A percentile compares a stretch with the other conserved stretches of the same genome.
Evolutionary conservation across 2,888 invertebrate species (phyloP).

Genomic region (Polyommatus icarus): DNA sequence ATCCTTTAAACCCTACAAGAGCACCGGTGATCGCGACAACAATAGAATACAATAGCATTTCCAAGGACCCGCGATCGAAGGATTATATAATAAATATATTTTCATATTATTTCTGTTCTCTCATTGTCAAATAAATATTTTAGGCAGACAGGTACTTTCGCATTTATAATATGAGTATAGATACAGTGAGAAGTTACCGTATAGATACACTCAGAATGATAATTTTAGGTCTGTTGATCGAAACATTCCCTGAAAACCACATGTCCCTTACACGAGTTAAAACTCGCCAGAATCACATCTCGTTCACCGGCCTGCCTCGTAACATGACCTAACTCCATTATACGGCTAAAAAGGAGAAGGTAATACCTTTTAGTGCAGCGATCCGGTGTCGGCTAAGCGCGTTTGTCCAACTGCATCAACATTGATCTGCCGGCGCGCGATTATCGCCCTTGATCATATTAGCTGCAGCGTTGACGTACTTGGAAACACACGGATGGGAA

Average conservation of each 20-base stretch:
- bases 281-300: not conserved
- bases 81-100: not conserved
- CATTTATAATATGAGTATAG: too few species aligned
- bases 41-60: too few species aligned
- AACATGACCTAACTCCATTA: not conserved
- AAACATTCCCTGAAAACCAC: not conserved
- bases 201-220: too few species aligned
- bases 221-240: not conserved
- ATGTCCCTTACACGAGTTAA: not conserved
- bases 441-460: constrained; percentile 41
- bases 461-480: constrained; percentile 46
- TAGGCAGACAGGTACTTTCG: constrained; percentile 34
- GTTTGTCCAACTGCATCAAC: constrained; percentile 29
- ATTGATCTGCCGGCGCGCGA: constrained; percentile 29
- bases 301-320: not conserved
- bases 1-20: too few species aligned
- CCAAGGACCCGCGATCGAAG: not conserved
- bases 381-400: constrained; percentile 8
- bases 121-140: constrained; percentile 46
- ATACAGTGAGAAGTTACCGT: too few species aligned
- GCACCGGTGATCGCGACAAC: too few species aligned
- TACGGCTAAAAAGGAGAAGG: not conserved
- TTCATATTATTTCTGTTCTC: constrained; percentile 15
- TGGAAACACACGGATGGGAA: constrained; percentile 40
- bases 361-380: constrained; percentile 4